Evolutionary conservation across 2,113 vertebrate genomes (phyloP), one percentile per base, ranked within the genome.

Genomic region (Cheilinus undulatus): DNA sequence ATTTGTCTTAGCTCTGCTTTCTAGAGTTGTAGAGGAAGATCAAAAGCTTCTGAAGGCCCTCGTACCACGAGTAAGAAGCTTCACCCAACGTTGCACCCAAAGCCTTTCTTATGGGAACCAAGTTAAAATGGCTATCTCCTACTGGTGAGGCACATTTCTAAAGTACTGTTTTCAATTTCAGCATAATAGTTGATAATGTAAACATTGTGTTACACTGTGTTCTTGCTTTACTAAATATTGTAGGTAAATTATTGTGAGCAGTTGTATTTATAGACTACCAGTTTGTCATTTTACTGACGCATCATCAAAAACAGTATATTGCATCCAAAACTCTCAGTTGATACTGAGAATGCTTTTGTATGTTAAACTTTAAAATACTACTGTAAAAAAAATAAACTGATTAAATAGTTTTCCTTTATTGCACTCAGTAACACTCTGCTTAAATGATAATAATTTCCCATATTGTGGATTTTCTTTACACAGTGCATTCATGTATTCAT

Each of bases 101-200:
- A 85, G 88, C 20, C 81, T 94, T 38, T 73, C 84, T 23, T 91
- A 83, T 14, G 86, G 87, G 10, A 71, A 58, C 0, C 87, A 91
- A 48, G 88, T 93, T 51, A 92, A 94, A 77, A 86, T 68, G 0
- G 61, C 90, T 20, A 86, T 95, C 43, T 77, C 77, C 24, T 84
- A 94, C 82, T 96, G 95, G 95, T 96, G 73, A 94, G 95, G 30
- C 7, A 1, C 36, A 61, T 19, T 48, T 77, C 3, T n/a, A 14
- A 45, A 70, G 28, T 19, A 9, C 19, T 2, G 14, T 40, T 17
- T 17, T 6, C 17, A 19, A 15, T 17, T 42, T 42, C 17, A 6
- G 19, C 14, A 19, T 14, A 17, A 42, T 4, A 5, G 14, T 42
- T 19, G 5, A 42, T 42, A 6, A 19, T 3, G 7, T 15, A 15